Evolutionary conservation across 1,140 invertebrate genomes (phyloP).

Genomic region (Saccostrea echinata): DNA sequence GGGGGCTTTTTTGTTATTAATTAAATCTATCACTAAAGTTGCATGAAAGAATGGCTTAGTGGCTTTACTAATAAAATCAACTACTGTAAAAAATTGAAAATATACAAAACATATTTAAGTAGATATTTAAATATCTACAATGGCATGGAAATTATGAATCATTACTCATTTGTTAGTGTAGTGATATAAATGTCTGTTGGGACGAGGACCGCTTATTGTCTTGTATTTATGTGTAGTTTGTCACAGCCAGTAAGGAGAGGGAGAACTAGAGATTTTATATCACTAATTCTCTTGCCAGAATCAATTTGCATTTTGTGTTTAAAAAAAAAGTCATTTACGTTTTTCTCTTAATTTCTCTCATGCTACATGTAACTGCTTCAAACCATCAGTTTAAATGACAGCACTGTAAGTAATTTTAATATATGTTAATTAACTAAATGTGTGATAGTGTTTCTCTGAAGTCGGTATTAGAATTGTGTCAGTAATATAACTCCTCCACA

Average conservation of each 20-base stretch:
- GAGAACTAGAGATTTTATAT: not conserved
- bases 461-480: too few relatives aligned
- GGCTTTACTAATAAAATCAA: too few relatives aligned
- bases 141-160: slow-evolving; percentile 2
- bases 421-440: too few relatives aligned
- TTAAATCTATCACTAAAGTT: too few relatives aligned
- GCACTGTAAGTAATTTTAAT: not conserved
- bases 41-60: too few relatives aligned
- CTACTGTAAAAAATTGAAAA: too few relatives aligned
- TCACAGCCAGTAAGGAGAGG: not conserved
- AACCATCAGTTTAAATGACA: not conserved
- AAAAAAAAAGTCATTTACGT: not conserved
- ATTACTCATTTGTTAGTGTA: not conserved
- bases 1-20: too few relatives aligned
- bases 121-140: not conserved
- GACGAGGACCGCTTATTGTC: not conserved
- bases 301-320: slow-evolving; percentile 11
- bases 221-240: not conserved
- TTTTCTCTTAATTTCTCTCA: slow-evolving; percentile 19
- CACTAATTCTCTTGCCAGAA: not conserved
- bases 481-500: too few relatives aligned
- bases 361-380: not conserved
- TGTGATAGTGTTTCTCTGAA: too few relatives aligned
- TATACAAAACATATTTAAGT: too few relatives aligned
- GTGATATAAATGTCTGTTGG: not conserved